Percentiles rank a stretch among this genome's conserved stretches.
Evolutionary conservation across 1,140 invertebrate genomes (phyloP).

Genomic region (Lasioglossum albipes): DNA sequence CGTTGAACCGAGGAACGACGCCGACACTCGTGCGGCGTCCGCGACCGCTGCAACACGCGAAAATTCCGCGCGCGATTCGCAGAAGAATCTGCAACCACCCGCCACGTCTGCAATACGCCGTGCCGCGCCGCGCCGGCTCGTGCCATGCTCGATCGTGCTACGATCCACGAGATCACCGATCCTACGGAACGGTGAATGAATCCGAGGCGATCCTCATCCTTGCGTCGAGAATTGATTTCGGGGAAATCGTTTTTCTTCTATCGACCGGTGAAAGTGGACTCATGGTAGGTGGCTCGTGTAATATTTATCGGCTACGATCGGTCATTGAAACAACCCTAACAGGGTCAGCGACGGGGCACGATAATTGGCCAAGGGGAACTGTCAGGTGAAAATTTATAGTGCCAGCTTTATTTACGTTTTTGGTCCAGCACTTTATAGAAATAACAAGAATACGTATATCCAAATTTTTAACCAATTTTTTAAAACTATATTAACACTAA

Average conservation of each 20-base stretch:
- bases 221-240: background rate
- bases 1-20: slow-evolving; percentile 43
- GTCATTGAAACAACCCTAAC: no score
- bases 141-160: background rate
- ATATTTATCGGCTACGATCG: no score
- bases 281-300: no score
- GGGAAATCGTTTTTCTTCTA: no score
- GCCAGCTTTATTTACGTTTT: no score
- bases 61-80: background rate
- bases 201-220: background rate
- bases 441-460: no score
- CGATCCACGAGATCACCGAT: background rate
- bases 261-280: background rate
- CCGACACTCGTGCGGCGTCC: slow-evolving; percentile 54
- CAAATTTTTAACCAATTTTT: no score
- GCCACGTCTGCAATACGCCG: background rate
- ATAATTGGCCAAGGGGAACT: no score
- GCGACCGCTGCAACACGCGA: slow-evolving; percentile 32
- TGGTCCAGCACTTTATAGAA: no score
- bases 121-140: background rate
- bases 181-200: background rate
- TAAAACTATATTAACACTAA: no score
- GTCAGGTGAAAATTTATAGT: no score
- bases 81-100: background rate
- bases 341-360: no score